Evolutionary conservation across 2,797 vertebrate genomes (phyloP), one percentile per base, ranked within the genome.

Genomic region (Poecilia gillii): DNA sequence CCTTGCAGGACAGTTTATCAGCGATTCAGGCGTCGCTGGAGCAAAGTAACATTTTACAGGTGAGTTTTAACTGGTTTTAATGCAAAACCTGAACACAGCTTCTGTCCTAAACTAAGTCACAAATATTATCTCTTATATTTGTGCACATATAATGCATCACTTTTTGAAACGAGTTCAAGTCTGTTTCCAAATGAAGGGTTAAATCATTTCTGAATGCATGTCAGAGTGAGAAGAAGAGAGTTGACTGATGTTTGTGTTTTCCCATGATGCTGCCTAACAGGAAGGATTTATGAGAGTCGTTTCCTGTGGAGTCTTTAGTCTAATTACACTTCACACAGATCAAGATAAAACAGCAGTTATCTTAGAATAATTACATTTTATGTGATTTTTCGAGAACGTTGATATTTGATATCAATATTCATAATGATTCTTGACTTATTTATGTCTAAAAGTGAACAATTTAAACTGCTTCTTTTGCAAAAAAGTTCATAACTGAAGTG

Each of bases 1-100:
- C 83, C 85, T 90, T 95, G 90, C 85, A 83, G 85, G 90, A 88
- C 1, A 77, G 93, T 64, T 81, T 93, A 57, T 89, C 83, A 72
- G 90, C 91, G 47, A 82, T 93, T 79, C 94, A 94, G 59, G 76
- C 74, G 45, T 57, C 89, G 80, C 89, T 93, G 87, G 93, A 94
- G 72, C 88, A 39, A 77, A 90, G 90, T 23, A 79, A 83, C 82
- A 84, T 91, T 43, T 90, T 92, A 73, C 90, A 93, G 74, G 95
- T 96, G 86, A 94, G 95, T 94, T 85, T 87, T 3, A 23, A 2
- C 51, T 49, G 7, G 1, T 53, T 81, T 77, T 28, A 33, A 16
- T 25, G 5, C n/a, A 31, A 23, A 47, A 66, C 1, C 49, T 51
- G 49, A 51, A 1, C 20, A 23, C 0, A 49, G 20, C 14, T 47